phyloP scores from a whole-genome alignment of 2,888 invertebrate genomes.

The Cephus nigrinus region DNA sequence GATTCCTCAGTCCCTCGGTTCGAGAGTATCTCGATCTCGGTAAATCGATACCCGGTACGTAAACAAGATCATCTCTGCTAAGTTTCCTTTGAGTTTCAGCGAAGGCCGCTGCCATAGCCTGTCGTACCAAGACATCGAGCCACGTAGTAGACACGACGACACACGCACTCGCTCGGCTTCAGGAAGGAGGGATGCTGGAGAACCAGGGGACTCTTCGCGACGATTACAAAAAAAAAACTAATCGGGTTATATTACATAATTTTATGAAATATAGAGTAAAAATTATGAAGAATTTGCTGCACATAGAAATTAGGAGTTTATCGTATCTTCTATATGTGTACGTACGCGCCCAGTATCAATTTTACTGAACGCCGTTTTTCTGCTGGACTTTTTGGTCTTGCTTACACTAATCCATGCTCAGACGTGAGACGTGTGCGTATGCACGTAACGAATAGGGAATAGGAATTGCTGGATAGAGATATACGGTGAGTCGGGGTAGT shows the following conservation, averaged over 20 bases:
- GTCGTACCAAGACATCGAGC: not conserved
- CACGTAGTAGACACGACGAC: constrained; percentile 8
- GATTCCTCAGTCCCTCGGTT: constrained; percentile 86
- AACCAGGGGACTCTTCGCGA: too few species aligned
- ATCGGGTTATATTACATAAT: too few species aligned
- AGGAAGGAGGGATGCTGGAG: too few species aligned
- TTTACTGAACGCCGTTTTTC: not conserved
- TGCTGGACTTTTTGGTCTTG: not conserved
- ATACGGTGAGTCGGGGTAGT: too few species aligned
- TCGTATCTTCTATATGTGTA: not conserved
- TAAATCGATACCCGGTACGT: constrained; percentile 88
- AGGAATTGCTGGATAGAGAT: too few species aligned
- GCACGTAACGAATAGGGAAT: not conserved
- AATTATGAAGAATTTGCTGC: too few species aligned
- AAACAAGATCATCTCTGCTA: constrained; percentile 49
- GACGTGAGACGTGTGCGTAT: not conserved
- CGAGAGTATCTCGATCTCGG: constrained; percentile 88
- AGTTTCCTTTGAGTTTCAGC: constrained; percentile 31
- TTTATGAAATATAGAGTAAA: constrained; percentile 5
- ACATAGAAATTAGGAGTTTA: too few species aligned
- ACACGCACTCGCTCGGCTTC: not conserved
- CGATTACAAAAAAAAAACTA: too few species aligned
- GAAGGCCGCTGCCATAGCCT: constrained; percentile 4
- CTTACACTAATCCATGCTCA: not conserved
- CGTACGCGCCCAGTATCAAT: not conserved